Evolutionary conservation across 2,888 invertebrate genomes (phyloP).

Genomic region (Drosophila mercatorum): DNA sequence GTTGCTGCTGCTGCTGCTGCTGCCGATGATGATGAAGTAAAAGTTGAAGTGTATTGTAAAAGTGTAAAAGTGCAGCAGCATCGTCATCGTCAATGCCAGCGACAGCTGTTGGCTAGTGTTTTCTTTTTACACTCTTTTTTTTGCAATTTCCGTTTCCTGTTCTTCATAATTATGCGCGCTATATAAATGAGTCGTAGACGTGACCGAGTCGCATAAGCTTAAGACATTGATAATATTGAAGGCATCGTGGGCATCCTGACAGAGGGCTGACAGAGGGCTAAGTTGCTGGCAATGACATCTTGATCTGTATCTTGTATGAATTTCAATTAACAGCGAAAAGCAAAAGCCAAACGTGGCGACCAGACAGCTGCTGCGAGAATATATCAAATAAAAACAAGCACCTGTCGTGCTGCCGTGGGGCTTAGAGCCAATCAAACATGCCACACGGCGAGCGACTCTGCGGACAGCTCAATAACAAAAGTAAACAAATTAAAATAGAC

Average conservation of each 20-base stretch:
- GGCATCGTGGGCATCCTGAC: background rate
- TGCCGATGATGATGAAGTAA: constrained; percentile 33
- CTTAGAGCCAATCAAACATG: constrained; percentile 73
- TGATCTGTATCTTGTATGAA: constrained; percentile 71
- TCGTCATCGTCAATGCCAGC: constrained; percentile 49
- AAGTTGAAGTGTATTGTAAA: constrained; percentile 64
- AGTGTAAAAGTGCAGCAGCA: constrained; percentile 55
- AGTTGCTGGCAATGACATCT: constrained; percentile 56
- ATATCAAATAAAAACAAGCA: constrained; percentile 21
- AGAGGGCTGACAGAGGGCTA: constrained; percentile 23
- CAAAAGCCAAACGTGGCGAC: constrained; percentile 62
- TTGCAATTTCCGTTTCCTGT: constrained; percentile 56
- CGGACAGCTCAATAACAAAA: constrained; percentile 76
- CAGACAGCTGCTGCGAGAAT: constrained; percentile 45
- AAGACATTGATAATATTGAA: constrained; percentile 25
- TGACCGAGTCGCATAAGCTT: constrained; percentile 23
- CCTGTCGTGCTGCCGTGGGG: constrained; percentile 43
- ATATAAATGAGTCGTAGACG: constrained; percentile 60
- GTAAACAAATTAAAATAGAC: constrained; percentile 80
- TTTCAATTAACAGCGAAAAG: constrained; percentile 70
- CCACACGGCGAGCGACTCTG: constrained; percentile 29
- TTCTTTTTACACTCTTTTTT: constrained; percentile 29
- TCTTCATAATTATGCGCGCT: constrained; percentile 63
- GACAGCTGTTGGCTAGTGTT: constrained; percentile 35
- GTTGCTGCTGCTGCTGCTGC: background rate